Conservation (phyloP, 2,888 invertebrate genomes). For the Spisula solida region DNA sequence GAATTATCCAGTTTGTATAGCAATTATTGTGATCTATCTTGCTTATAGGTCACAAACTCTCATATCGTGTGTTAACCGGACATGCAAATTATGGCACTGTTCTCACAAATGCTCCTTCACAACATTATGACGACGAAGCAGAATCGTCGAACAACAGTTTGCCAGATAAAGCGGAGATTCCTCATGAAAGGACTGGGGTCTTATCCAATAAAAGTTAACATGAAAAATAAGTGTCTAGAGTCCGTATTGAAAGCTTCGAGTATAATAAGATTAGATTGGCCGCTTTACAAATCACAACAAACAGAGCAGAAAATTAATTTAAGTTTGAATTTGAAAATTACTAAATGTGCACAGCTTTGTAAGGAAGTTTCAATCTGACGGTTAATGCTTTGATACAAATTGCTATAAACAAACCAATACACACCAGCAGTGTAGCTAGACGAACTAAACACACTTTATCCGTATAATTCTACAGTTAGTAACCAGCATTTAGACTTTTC, state of each 20-base stretch:
- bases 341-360: background rate
- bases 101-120: background rate
- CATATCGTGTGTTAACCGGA: background rate
- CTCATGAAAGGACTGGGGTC: background rate
- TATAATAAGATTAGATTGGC: conserved; percentile 12
- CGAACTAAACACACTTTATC: too few relatives aligned
- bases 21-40: conserved; percentile 14
- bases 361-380: background rate
- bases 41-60: conserved; percentile 9
- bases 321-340: background rate
- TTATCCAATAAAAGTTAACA: conserved; percentile 26
- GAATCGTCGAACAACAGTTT: background rate
- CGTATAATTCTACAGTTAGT: too few relatives aligned
- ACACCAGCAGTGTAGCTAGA: background rate
- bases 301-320: background rate
- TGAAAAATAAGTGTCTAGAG: conserved; percentile 9
- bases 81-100: background rate
- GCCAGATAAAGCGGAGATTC: background rate
- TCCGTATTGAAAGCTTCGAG: background rate
- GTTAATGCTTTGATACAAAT: background rate
- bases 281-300: background rate
- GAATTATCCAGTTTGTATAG: conserved; percentile 15
- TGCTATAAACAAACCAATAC: background rate
- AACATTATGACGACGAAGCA: background rate
- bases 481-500: too few relatives aligned